Evolutionary conservation across 1,140 invertebrate species (phyloP).

Genomic region (Monomorium pharaonis): DNA sequence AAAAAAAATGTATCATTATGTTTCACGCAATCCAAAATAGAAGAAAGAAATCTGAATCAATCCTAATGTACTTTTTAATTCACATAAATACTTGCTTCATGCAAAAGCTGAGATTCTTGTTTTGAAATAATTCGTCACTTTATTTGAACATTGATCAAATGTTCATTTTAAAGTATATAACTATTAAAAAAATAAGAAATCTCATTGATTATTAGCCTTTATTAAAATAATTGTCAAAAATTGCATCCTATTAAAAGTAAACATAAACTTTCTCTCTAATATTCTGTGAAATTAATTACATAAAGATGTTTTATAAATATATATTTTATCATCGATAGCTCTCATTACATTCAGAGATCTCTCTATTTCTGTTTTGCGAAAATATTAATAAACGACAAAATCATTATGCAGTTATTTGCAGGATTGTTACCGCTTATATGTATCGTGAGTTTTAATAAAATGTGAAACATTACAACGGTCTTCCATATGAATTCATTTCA

Average conservation of each 20-base stretch:
- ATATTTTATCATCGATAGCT: background rate
- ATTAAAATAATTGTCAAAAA: background rate
- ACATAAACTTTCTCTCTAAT: background rate
- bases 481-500: slow-evolving; percentile 9
- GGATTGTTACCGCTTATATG: background rate
- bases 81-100: background rate
- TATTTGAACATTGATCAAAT: background rate
- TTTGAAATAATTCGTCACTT: background rate
- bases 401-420: slow-evolving; percentile 7
- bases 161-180: background rate
- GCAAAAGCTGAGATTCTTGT: background rate
- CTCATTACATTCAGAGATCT: background rate
- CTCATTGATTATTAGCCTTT: background rate
- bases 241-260: background rate
- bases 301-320: slow-evolving; percentile 16
- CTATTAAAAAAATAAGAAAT: no score
- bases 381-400: slow-evolving; percentile 1
- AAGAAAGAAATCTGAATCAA: background rate
- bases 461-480: background rate
- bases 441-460: slow-evolving; percentile 31
- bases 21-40: background rate
- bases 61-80: background rate
- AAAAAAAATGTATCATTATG: background rate
- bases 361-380: background rate
- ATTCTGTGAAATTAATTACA: background rate